phyloP scores from a whole-genome alignment of 2,797 vertebrate genomes.

The Sphenopsis melanotis region DNA sequence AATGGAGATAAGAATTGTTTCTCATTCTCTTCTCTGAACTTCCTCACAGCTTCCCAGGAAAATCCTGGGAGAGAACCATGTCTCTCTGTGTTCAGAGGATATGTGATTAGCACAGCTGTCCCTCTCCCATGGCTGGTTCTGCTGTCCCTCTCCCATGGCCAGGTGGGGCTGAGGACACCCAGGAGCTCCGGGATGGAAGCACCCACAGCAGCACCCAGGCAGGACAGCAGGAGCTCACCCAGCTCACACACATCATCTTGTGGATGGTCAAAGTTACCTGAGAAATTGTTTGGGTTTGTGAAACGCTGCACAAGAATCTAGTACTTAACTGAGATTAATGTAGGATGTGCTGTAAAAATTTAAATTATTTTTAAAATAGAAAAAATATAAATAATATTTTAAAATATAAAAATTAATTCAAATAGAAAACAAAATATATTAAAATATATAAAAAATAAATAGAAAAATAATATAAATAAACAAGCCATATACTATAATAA shows the following conservation, averaged over 20 bases:
- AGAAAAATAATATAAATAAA: no score
- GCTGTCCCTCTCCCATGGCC: not conserved
- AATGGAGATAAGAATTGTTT: not conserved
- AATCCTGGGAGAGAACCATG: not conserved
- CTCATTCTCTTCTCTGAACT: not conserved
- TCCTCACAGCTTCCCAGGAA: not conserved
- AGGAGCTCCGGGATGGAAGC: no score
- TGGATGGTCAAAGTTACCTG: not conserved
- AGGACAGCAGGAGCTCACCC: not conserved
- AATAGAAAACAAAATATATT: not conserved
- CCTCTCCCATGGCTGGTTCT: not conserved
- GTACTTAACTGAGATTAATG: not conserved
- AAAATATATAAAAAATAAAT: not conserved
- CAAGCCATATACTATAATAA: not conserved
- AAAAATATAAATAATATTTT: not conserved
- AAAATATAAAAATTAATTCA: no score
- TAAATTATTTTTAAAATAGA: not conserved
- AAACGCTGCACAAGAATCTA: not conserved
- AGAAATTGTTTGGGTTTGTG: not conserved
- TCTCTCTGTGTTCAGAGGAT: not conserved
- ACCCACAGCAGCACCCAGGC: no score
- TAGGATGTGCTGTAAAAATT: not conserved
- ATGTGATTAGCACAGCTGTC: not conserved
- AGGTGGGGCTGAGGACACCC: not conserved
- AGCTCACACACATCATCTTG: not conserved